Evolutionary conservation across 2,797 vertebrate genomes (phyloP), one percentile per base, ranked within the genome.

Genomic region (Tachyglossus aculeatus): DNA sequence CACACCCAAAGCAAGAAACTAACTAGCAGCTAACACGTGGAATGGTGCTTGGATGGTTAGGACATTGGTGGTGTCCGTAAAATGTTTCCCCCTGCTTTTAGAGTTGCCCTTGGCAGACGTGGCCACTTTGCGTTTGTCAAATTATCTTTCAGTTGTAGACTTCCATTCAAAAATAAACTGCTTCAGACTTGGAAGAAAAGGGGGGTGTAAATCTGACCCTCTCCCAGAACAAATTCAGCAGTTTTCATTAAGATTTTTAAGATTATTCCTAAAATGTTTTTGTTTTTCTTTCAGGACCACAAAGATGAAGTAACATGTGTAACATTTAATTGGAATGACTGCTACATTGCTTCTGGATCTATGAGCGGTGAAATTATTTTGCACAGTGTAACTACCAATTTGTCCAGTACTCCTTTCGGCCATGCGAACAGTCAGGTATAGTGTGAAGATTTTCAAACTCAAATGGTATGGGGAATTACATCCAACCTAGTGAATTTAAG

Each of bases 321-420:
- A 60, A 92, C 94, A 8, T 99, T 97, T 71, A 99, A 98, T 66
- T 91, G 93, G 84, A 97, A 95, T 9, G 98, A 98, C 88, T 95
- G 91, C 86, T 96, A 93, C 67, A 34, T 99, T 48, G 97, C 93
- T 36, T 99, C 98, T 10, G 98, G 98, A 19, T 99, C 98, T 76
- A 88, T 95, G 86, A 98, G 96, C 36, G 98, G 98, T 43, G 97
- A 99, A 72, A 94, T 99, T 78, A 94, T 98, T 77, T 90, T 99
- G 32, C 95, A 99, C 87, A 98, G 95, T 57, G 84, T 98, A 78
- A 96, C 96, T 73, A 99, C 96, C 74, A 98, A 98, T 89, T 87
- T 96, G 66, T 98, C 97, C 71, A 95, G 95, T 86, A 93, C 93
- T 83, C 92, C 97, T 19, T 99, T 99, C 67, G 96, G 97, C n/a